These are phyloP conservation scores for Hemiprocne comata DNA, from an alignment of 2,113 vertebrate species.

Conservation along the genomic window DNA sequence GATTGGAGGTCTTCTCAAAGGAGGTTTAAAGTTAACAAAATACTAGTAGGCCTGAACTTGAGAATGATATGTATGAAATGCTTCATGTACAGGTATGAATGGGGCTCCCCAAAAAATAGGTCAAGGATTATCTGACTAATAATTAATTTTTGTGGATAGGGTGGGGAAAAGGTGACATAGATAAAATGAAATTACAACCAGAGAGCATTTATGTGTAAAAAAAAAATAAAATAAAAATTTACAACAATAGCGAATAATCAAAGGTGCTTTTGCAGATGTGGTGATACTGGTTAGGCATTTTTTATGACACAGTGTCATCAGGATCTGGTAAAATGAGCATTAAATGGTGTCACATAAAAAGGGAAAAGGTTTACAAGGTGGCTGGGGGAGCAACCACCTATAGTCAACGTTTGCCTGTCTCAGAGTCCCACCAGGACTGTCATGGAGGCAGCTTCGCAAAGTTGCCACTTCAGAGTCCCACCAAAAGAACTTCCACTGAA, in stretches of 20 bases:
- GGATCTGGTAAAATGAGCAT: not conserved
- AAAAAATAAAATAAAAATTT: too few relatives aligned
- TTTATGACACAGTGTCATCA: not conserved
- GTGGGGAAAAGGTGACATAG: not conserved
- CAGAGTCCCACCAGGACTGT: too few relatives aligned
- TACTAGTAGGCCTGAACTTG: not conserved
- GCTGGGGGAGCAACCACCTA: too few relatives aligned
- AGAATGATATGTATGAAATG: not conserved
- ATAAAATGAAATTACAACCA: not conserved
- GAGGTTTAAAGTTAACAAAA: not conserved
- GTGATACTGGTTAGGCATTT: not conserved
- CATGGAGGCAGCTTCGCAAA: too few relatives aligned
- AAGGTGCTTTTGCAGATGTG: not conserved
- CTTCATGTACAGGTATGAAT: not conserved
- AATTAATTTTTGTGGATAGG: not conserved
- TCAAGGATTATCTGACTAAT: not conserved
- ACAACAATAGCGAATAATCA: too few relatives aligned
- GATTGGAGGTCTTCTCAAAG: not conserved
- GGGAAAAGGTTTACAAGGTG: too few relatives aligned
- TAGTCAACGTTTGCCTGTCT: too few relatives aligned
- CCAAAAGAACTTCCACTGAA: too few relatives aligned
- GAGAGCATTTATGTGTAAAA: not conserved
- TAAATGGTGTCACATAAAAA: not conserved
- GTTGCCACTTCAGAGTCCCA: too few relatives aligned
- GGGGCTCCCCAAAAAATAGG: not conserved